Percentiles rank a stretch among this genome's conserved stretches.
These are phyloP conservation scores for Beris chalybata DNA, from an alignment of 2,888 invertebrate species.

Conservation along the genomic window DNA sequence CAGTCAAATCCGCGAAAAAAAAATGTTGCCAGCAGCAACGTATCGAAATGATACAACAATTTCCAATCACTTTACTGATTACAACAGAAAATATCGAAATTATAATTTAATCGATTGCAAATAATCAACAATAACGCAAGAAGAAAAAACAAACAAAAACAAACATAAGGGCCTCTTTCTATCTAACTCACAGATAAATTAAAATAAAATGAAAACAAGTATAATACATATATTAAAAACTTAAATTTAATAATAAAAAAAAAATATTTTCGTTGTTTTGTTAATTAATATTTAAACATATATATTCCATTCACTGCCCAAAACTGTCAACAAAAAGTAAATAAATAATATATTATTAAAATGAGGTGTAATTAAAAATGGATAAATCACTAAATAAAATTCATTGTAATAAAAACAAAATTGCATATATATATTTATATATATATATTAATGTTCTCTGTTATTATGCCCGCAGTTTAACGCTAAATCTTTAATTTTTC, in stretches of 20 bases:
- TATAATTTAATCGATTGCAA: conserved; percentile 10
- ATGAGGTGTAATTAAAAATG: conserved; percentile 1
- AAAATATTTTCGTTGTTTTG: conserved; percentile 34
- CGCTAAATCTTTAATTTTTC: too few relatives aligned
- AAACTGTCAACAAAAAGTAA: conserved; percentile 25
- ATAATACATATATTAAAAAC: conserved; percentile 4
- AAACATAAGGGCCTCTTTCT: conserved; percentile 34
- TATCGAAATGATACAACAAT: not conserved
- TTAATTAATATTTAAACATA: conserved; percentile 37
- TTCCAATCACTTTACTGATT: too few relatives aligned
- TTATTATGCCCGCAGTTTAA: too few relatives aligned
- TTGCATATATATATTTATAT: not conserved
- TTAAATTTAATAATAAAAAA: conserved; percentile 18
- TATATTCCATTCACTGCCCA: conserved; percentile 39
- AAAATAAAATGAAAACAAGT: conserved; percentile 23
- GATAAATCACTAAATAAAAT: not conserved
- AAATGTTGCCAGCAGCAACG: not conserved
- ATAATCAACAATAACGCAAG: conserved; percentile 3
- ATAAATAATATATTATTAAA: conserved; percentile 9
- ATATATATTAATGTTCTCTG: too few relatives aligned
- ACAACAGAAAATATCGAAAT: not conserved
- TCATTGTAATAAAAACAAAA: not conserved
- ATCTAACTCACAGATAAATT: conserved; percentile 8
- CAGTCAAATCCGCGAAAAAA: not conserved
- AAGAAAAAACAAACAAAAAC: conserved; percentile 10